Percentiles rank a stretch among this genome's conserved stretches.
These are phyloP conservation scores for Paedocypris sp. DNA, from an alignment of 2,113 vertebrate genomes.

Conservation along the genomic window DNA sequence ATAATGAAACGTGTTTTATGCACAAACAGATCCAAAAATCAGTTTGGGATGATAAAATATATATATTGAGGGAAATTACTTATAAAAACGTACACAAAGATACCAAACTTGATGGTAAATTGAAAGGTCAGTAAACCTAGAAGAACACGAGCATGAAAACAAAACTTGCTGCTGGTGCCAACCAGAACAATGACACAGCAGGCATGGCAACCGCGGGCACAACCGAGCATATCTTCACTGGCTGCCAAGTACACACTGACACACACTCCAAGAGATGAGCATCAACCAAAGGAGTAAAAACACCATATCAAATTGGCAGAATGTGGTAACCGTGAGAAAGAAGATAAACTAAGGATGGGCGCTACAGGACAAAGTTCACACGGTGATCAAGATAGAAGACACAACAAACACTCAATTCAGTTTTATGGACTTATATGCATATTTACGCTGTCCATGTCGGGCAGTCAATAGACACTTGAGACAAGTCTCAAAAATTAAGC, in stretches of 20 bases:
- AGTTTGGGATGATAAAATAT: not conserved
- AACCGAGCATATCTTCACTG: slow-evolving; percentile 16
- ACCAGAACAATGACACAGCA: slow-evolving; percentile 7
- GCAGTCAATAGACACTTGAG: too few species aligned
- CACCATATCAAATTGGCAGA: slow-evolving; percentile 9
- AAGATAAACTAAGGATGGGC: not conserved
- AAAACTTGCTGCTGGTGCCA: slow-evolving; percentile 3
- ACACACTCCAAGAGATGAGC: slow-evolving; percentile 6
- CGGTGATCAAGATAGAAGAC: slow-evolving; percentile 11
- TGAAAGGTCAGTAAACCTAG: slow-evolving; percentile 5
- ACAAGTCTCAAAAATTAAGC: too few species aligned
- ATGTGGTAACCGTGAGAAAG: not conserved
- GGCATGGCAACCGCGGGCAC: slow-evolving; percentile 14
- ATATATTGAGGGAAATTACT: not conserved
- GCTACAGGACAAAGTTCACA: slow-evolving; percentile 12
- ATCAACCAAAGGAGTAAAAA: not conserved
- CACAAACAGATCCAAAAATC: too few species aligned
- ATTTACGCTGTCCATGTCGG: too few species aligned
- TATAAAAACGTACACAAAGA: not conserved
- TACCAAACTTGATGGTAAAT: not conserved
- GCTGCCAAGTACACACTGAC: slow-evolving; percentile 17
- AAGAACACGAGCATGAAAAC: not conserved
- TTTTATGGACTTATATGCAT: too few species aligned
- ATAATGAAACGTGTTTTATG: too few species aligned
- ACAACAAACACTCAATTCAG: not conserved